These are phyloP conservation scores for Cephus spinipes DNA, from an alignment of 2,888 invertebrate genomes.

Conservation along the genomic window DNA sequence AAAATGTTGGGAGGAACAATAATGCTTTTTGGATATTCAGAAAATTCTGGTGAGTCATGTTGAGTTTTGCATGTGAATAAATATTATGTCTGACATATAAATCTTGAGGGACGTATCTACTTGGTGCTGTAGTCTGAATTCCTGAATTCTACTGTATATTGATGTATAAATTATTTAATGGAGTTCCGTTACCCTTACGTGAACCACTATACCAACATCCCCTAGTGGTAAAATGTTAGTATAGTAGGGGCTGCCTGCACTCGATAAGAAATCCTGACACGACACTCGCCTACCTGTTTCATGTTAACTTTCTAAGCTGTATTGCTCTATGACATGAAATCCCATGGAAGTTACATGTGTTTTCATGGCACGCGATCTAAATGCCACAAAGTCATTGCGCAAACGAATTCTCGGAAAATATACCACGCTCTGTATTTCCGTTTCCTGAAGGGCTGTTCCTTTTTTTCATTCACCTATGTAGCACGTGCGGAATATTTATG, in stretches of 20 bases:
- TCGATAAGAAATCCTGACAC: neutral
- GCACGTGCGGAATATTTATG: neutral
- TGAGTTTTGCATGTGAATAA: neutral
- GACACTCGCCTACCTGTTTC: neutral
- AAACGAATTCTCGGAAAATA: neutral
- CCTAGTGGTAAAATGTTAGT: neutral
- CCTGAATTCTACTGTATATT: neutral
- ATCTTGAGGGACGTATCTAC: neutral
- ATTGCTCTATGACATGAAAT: neutral
- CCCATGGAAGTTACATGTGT: neutral
- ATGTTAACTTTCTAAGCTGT: neutral
- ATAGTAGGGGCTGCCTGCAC: neutral
- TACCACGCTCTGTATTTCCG: neutral
- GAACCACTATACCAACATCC: neutral
- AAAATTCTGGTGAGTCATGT: neutral
- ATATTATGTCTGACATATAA: neutral
- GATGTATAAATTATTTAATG: neutral
- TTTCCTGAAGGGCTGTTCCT: neutral
- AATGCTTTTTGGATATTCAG: neutral
- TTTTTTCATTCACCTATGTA: neutral
- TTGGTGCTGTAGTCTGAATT: neutral
- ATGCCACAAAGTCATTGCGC: neutral
- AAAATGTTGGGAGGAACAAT: neutral
- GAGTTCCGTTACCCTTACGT: neutral
- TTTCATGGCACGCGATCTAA: neutral